These are phyloP conservation scores for Taphrorychus bicolor DNA, from an alignment of 2,888 invertebrate genomes.

Conservation along the genomic window DNA sequence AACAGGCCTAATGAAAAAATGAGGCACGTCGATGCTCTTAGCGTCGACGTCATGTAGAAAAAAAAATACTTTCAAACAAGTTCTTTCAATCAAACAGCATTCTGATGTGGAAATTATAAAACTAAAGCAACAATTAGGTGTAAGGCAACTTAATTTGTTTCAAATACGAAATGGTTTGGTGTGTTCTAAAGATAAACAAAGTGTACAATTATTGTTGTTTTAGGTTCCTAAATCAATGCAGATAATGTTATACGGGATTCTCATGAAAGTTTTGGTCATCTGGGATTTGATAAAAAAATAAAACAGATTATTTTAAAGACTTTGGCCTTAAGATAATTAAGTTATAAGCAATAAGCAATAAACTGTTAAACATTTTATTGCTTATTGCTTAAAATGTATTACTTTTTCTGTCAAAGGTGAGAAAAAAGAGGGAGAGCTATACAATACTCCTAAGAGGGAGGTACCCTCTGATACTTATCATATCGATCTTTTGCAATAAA, in stretches of 20 bases:
- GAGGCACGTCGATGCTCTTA: background rate
- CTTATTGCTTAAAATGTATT: constrained; percentile 20
- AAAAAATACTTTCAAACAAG: background rate
- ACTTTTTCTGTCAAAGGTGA: constrained; percentile 6
- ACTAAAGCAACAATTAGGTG: background rate
- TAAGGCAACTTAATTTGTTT: background rate
- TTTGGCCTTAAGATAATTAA: too few species aligned
- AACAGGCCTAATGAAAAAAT: background rate
- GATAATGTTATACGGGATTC: too few species aligned
- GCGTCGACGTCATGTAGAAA: background rate
- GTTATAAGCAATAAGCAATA: background rate
- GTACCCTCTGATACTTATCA: constrained; percentile 16
- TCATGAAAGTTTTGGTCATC: too few species aligned
- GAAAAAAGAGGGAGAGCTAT: constrained; percentile 47
- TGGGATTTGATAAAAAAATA: constrained; percentile 11
- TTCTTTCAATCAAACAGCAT: background rate
- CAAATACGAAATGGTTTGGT: background rate
- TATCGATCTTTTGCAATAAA: constrained; percentile 22
- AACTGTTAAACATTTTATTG: constrained; percentile 4
- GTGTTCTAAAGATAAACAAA: background rate
- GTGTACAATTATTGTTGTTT: background rate
- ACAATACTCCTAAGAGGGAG: constrained; percentile 48
- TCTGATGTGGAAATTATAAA: background rate
- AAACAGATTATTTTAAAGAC: background rate
- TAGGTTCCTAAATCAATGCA: background rate